A percentile compares a stretch with the other conserved stretches of the same genome.
Evolutionary conservation across 2,888 invertebrate genomes (phyloP).

Genomic region (Lithophane leautieri): DNA sequence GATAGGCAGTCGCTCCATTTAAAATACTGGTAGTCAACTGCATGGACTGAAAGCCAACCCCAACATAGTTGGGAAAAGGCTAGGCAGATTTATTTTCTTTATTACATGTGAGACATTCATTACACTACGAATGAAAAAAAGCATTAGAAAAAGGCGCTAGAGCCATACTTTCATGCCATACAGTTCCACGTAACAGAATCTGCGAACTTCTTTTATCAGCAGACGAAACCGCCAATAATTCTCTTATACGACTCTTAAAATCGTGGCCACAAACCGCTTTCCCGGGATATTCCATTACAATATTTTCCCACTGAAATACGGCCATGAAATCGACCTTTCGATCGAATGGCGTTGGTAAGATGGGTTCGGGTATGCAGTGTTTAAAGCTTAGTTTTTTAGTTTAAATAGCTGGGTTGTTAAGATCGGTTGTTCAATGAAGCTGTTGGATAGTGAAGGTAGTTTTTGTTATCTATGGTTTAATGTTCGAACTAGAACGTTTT

Average conservation of each 20-base stretch:
- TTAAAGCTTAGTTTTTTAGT: conserved; percentile 41
- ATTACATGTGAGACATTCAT: too few species aligned
- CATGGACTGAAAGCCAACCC: too few species aligned
- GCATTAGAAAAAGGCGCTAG: not conserved
- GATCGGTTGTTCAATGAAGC: not conserved
- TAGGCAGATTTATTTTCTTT: too few species aligned
- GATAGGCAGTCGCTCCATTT: too few species aligned
- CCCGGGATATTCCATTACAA: conserved; percentile 76
- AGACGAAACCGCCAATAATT: conserved; percentile 72
- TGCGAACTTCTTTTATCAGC: conserved; percentile 68
- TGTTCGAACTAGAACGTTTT: not conserved
- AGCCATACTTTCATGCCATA: not conserved
- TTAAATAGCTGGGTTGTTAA: not conserved
- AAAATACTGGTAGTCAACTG: too few species aligned
- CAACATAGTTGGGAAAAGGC: too few species aligned
- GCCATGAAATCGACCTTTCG: conserved; percentile 64
- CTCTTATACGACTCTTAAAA: conserved; percentile 77
- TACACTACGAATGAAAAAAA: too few species aligned
- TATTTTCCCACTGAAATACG: conserved; percentile 80
- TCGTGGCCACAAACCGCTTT: conserved; percentile 70
- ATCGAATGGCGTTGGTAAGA: conserved; percentile 57
- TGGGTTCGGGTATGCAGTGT: conserved; percentile 31
- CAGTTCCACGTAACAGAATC: conserved; percentile 39
- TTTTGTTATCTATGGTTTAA: not conserved
- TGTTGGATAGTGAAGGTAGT: conserved; percentile 16